Base-by-base conservation (phyloP, 2,888 invertebrate genomes). In the Lamproptera curius region DNA sequence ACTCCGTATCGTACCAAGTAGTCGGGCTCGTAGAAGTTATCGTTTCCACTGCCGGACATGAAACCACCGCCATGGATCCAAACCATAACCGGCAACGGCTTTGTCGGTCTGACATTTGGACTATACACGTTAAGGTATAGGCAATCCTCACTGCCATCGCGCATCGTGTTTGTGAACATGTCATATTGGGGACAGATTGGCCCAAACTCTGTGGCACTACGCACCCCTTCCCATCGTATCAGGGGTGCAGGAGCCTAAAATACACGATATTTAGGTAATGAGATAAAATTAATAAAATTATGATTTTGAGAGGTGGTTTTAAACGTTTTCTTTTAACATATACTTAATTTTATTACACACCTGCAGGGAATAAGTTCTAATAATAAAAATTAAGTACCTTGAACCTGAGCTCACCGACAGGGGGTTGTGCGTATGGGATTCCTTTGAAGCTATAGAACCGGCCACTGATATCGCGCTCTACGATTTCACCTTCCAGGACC, bases 91-190 rank as follows among this genome's bases (percentile, higher is more conserved):
- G 83, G 73, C 2, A 72, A 43, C 0, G 58, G 63, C 1, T 53
- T 55, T 0, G 28, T 15, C 0, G 74, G 71, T 3, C 62, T 63
- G 0, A 74, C 5, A 2, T 72, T 48, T 17, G 84, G 81, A 1
- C 76, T 69, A 50, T 84, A 85, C 1, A 86, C 75, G 44, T 87
- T 87, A 0, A 87, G 60, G 45, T 76, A 85, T 1, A 87, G 61
- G 38, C 85, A 85, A 52, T 87, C 76, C 56, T 75, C 87, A 48
- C 60, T 70, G 16, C 76, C 74, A 0, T 48, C 5, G 14, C 35
- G 11, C 1, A 43, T 41, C 10, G 53, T n/a, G 1, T 37, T 33
- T 1, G 56, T 49, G 1, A 67, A 50, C 2, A 62, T 10, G 36
- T 75, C 62, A 4, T 53, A 43, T 50, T 83, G 86, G 23, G 55